Evolutionary conservation across 2,113 vertebrate genomes (phyloP).

Genomic region (Pseudorhombus dupliciocellatus): DNA sequence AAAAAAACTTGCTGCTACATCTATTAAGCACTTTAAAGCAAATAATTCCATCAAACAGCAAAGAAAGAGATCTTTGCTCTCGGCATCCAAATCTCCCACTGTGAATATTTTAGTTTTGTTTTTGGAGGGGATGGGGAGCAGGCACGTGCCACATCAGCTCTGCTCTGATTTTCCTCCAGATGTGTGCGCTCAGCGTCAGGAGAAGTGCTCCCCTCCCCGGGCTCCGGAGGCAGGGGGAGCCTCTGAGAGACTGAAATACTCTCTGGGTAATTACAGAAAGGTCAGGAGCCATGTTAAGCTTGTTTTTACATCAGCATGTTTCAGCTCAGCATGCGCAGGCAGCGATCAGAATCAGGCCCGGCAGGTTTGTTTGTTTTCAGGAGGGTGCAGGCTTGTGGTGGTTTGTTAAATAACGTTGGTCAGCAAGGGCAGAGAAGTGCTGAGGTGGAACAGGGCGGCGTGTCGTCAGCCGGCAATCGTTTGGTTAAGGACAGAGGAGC

Average conservation of each 20-base stretch:
- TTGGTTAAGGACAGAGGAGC: too few species aligned
- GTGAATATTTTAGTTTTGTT: constrained; percentile 13
- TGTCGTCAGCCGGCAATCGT: not conserved
- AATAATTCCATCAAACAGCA: constrained; percentile 36
- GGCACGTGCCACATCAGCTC: constrained; percentile 34
- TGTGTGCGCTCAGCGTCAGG: constrained; percentile 13
- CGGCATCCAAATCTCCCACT: constrained; percentile 5
- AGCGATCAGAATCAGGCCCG: constrained; percentile 36
- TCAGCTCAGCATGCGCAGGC: constrained; percentile 10
- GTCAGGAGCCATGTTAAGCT: constrained; percentile 68
- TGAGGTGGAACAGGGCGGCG: not conserved
- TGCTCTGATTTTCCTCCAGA: constrained; percentile 31
- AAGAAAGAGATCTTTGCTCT: constrained; percentile 31
- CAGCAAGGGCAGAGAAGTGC: constrained; percentile 14
- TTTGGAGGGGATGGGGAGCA: not conserved
- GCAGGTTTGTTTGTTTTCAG: not conserved
- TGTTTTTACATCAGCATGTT: constrained; percentile 58
- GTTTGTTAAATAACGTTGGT: constrained; percentile 45
- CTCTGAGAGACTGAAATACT: constrained; percentile 54
- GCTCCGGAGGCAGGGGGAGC: constrained; percentile 42
- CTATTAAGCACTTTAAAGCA: constrained; percentile 16
- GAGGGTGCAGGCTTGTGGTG: not conserved
- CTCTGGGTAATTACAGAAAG: constrained; percentile 69
- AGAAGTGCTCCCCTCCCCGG: constrained; percentile 32
- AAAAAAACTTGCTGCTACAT: not conserved